These are phyloP conservation scores for Corythornis leucogaster DNA, from an alignment of 2,797 vertebrate species.

Conservation along the genomic window DNA sequence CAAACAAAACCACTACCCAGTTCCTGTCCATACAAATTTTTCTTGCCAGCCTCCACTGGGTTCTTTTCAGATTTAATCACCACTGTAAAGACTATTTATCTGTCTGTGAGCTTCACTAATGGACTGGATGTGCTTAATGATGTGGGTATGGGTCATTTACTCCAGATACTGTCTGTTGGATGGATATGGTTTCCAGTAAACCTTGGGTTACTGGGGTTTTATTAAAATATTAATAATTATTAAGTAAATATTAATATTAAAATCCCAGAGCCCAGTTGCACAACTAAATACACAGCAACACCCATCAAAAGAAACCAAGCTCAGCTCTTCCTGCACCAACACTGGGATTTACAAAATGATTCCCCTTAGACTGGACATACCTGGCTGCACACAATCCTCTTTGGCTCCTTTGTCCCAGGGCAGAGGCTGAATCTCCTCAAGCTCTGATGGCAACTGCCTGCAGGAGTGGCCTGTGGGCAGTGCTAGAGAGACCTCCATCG, in stretches of 20 bases:
- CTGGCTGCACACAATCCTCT: rapidly evolving
- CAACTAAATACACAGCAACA: neutral
- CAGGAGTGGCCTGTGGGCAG: neutral
- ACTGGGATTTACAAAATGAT: neutral
- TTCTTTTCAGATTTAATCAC: neutral
- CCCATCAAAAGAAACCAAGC: neutral
- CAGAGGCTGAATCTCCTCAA: neutral
- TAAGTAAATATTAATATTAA: neutral
- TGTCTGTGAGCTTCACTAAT: neutral
- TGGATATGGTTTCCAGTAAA: neutral
- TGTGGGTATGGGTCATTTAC: neutral
- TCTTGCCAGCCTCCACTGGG: neutral
- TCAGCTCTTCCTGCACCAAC: neutral
- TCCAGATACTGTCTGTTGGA: neutral
- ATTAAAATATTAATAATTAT: no score
- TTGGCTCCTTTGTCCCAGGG: rapidly evolving
- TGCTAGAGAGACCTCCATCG: neutral
- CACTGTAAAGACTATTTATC: neutral
- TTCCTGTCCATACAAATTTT: neutral
- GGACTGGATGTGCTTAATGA: neutral
- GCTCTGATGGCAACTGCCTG: neutral
- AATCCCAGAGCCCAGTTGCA: neutral
- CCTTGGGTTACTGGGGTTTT: no score
- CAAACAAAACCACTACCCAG: neutral
- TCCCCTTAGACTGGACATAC: neutral